Base-by-base conservation (phyloP, 2,113 vertebrate species). In the Podarcis raffonei region DNA sequence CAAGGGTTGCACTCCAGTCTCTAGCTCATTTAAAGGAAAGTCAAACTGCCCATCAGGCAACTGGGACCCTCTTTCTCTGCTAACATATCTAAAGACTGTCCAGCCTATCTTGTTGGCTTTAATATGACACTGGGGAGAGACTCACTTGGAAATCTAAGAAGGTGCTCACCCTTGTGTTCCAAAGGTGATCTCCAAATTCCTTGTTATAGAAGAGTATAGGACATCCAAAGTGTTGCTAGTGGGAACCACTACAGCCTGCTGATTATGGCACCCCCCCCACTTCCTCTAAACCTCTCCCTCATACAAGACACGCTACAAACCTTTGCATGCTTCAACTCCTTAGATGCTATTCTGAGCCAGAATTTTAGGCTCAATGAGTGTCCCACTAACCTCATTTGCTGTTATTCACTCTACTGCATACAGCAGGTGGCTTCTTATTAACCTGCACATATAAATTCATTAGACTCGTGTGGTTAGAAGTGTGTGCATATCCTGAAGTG, bases 401-500 rank as follows among this genome's bases (percentile, higher is more conserved):
- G n/a, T 35, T 72, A 85, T 4, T 27, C 32, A 71, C 15, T 69
- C 42, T 85, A 59, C 35, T 84, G 25, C 65, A 80, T 62, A 59
- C 27, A 57, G 27, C 13, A 69, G n/a, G 23, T 68, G 39, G 16
- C 69, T 93, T 83, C 71, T 13, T 84, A 92, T 88, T 87, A 68
- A 69, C 27, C 88, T 87, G 83, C 35, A 89, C 42, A 89, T 91
- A 90, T 91, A 53, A 59, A 37, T 90, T 90, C 74, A 90, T 87
- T 93, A 84, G 92, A 87, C 42, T 57, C 88, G 90, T 39, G 68
- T 75, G 91, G 74, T 59, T 32, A 80, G 89, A 95, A 93, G 48
- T 30, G 2, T 92, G 92, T 95, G 85, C 53, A 89, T 94, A 93
- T 92, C 94, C 94, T 93, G 94, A 95, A 91, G 87, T 91, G 92